Conservation (phyloP, 2,113 vertebrate species). For the Ariopsis seemanni region DNA sequence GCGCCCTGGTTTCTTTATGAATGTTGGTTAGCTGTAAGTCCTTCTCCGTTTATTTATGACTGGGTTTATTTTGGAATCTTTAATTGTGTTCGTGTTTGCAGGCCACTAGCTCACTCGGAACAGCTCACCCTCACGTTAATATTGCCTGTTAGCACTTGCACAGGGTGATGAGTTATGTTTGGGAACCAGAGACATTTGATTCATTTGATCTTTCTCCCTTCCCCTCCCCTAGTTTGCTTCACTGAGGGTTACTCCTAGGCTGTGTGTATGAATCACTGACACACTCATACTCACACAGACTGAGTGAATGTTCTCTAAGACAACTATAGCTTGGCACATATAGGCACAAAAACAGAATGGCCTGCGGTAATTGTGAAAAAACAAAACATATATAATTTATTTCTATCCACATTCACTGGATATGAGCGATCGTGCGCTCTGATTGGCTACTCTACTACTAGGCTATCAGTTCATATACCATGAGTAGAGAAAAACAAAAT, state of each 20-base stretch:
- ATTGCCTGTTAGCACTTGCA: conserved; percentile 62
- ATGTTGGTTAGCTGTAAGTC: conserved; percentile 9
- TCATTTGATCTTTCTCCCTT: conserved; percentile 21
- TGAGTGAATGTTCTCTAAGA: not conserved
- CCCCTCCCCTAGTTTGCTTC: conserved; percentile 8
- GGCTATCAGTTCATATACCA: no score
- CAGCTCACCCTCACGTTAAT: conserved; percentile 52
- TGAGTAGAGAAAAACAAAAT: no score
- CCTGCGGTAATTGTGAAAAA: not conserved
- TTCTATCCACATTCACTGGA: no score
- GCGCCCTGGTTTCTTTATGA: conserved; percentile 14
- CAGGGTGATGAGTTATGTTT: conserved; percentile 61
- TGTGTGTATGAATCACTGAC: conserved; percentile 37
- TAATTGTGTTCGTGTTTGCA: conserved; percentile 51
- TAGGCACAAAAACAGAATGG: not conserved
- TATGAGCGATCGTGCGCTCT: no score
- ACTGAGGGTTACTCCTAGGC: conserved; percentile 60
- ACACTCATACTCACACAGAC: conserved; percentile 17
- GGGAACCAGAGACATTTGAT: conserved; percentile 24
- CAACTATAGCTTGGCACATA: not conserved
- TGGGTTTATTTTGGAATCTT: conserved; percentile 16
- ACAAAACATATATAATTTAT: no score
- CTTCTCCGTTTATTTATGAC: conserved; percentile 51
- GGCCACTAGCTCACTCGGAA: conserved; percentile 26
- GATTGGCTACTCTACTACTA: no score